These are phyloP conservation scores for Oedothorax gibbosus DNA, from an alignment of 1,140 invertebrate species.

Conservation along the genomic window DNA sequence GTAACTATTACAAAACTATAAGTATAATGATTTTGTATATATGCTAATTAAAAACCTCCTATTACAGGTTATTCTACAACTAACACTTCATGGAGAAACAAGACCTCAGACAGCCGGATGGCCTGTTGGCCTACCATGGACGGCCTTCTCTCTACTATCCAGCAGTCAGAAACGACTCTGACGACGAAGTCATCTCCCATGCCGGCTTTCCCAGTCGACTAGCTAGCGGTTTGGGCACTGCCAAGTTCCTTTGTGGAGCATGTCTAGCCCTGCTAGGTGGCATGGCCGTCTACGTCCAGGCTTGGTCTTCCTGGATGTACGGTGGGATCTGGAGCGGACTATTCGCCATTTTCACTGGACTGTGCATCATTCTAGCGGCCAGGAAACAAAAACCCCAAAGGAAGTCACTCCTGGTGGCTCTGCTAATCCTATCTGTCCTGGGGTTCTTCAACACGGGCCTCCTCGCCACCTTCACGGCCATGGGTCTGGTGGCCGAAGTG, in stretches of 20 bases:
- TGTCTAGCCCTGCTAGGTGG: conserved; percentile 49
- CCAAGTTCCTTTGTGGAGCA: conserved; percentile 53
- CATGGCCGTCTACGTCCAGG: conserved; percentile 55
- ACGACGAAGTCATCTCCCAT: conserved; percentile 24
- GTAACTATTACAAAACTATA: too few relatives aligned
- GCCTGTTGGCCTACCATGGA: conserved; percentile 37
- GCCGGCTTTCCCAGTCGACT: conserved; percentile 39
- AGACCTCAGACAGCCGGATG: conserved; percentile 22
- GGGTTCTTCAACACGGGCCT: conserved; percentile 58
- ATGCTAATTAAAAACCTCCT: too few relatives aligned
- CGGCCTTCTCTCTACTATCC: conserved; percentile 49
- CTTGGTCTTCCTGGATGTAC: conserved; percentile 56
- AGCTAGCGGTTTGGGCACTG: conserved; percentile 47
- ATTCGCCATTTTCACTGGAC: conserved; percentile 54
- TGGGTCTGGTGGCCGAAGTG: conserved; percentile 56
- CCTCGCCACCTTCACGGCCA: conserved; percentile 53
- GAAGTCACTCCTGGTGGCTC: conserved; percentile 36
- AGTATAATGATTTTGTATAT: too few relatives aligned
- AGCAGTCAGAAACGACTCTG: conserved; percentile 26
- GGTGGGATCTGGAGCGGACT: conserved; percentile 58
- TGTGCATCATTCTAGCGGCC: conserved; percentile 53
- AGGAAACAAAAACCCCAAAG: conserved; percentile 56
- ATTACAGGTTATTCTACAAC: too few relatives aligned
- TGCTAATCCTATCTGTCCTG: conserved; percentile 44
- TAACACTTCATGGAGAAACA: conserved; percentile 30